phyloP scores from a whole-genome alignment of 1,140 invertebrate genomes.

The Piezodorus guildinii region DNA sequence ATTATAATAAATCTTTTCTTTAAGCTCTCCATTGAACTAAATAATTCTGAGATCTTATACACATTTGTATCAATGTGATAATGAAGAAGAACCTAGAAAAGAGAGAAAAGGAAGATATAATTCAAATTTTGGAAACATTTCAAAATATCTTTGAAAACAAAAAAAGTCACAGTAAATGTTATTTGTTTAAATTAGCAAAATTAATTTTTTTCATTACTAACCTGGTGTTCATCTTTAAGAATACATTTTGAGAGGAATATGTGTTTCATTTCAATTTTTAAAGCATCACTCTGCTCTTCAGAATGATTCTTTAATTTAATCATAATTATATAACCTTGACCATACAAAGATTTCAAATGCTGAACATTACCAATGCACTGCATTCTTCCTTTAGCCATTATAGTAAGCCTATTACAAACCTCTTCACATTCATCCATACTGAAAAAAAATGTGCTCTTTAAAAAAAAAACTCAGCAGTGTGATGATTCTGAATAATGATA shows the following conservation, averaged over 20 bases:
- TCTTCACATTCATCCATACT: constrained; percentile 54
- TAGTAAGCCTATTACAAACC: constrained; percentile 62
- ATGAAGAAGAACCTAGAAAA: not conserved
- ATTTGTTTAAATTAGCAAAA: too few species aligned
- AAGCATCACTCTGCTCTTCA: not conserved
- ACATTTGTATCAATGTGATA: not conserved
- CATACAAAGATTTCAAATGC: constrained; percentile 36
- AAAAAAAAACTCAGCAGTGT: too few species aligned
- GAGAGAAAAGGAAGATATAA: too few species aligned
- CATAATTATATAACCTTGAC: constrained; percentile 38
- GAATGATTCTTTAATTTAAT: constrained; percentile 30
- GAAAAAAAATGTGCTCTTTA: not conserved
- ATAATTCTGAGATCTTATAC: not conserved
- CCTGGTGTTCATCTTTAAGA: constrained; percentile 3
- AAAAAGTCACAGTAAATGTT: too few species aligned
- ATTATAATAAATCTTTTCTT: constrained; percentile 31
- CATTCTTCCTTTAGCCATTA: constrained; percentile 75
- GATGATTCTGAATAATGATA: too few species aligned
- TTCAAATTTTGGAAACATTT: too few species aligned
- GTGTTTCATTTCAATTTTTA: not conserved
- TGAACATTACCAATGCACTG: constrained; percentile 38
- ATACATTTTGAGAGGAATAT: not conserved
- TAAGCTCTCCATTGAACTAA: constrained; percentile 1
- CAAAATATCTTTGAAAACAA: too few species aligned
- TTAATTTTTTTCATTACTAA: not conserved